phyloP scores from a whole-genome alignment of 2,888 invertebrate genomes.

The Temnothorax ravouxi region DNA sequence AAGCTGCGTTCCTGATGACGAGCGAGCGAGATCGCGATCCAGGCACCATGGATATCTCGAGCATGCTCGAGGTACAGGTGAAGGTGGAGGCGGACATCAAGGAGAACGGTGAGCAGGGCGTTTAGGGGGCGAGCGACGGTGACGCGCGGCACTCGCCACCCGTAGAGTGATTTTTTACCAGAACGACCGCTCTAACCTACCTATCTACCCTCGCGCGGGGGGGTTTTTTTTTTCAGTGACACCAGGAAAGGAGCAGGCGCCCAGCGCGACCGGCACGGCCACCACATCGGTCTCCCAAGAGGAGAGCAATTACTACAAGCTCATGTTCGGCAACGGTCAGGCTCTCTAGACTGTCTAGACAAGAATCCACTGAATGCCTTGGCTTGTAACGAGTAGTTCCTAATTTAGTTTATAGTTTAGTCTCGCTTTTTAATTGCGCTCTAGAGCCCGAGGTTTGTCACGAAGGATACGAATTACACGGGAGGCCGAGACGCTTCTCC shows the following conservation, averaged over 20 bases:
- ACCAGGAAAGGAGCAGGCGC: conserved; percentile 57
- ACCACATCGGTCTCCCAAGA: conserved; percentile 72
- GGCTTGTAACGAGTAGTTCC: background rate
- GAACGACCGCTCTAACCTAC: conserved; percentile 60
- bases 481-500: background rate
- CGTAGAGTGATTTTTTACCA: background rate
- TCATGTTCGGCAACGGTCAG: conserved; percentile 82
- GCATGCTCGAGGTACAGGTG: conserved; percentile 84
- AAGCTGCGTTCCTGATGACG: conserved; percentile 49
- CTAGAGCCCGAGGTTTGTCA: background rate
- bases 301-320: conserved; percentile 80
- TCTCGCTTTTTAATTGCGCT: background rate
- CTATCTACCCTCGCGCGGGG: conserved; percentile 29
- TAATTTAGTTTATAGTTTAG: background rate
- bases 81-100: conserved; percentile 79
- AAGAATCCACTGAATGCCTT: background rate
- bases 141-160: background rate
- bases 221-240: conserved; percentile 70
- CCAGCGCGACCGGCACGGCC: conserved; percentile 44
- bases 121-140: background rate
- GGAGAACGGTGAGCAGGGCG: conserved; percentile 78
- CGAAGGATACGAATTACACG: background rate
- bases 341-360: background rate
- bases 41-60: conserved; percentile 82
- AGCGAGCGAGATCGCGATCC: background rate